These are phyloP conservation scores for Eupithecia abbreviata DNA, from an alignment of 2,888 invertebrate species.

Conservation along the genomic window DNA sequence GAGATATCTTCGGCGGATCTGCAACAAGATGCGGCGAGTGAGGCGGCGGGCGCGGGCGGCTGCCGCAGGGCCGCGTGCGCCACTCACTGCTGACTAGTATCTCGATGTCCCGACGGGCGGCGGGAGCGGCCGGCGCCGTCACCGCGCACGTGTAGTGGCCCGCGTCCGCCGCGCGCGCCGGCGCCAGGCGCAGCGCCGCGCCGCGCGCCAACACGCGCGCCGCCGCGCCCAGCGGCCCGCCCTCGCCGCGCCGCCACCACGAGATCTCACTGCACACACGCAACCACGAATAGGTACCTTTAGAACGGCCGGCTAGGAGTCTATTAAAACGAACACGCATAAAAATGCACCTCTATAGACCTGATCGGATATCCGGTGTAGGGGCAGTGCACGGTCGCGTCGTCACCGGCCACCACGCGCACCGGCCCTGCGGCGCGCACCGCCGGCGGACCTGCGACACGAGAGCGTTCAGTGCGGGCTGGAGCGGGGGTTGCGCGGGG, in stretches of 20 bases:
- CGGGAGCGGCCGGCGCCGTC: constrained; percentile 87
- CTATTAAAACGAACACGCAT: constrained; percentile 55
- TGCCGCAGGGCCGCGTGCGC: too few species aligned
- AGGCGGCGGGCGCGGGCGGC: too few species aligned
- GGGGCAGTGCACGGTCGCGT: constrained; percentile 90
- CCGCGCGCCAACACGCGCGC: constrained; percentile 75
- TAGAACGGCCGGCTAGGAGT: too few species aligned
- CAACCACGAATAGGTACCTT: background rate
- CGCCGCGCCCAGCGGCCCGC: constrained; percentile 62
- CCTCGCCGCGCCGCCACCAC: constrained; percentile 81
- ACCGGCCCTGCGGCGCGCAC: constrained; percentile 80
- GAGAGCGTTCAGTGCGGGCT: background rate
- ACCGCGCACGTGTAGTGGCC: constrained; percentile 91
- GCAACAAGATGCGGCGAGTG: background rate
- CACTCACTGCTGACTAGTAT: constrained; percentile 88
- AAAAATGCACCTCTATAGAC: constrained; percentile 80
- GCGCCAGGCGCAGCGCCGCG: constrained; percentile 64
- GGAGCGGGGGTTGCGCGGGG: constrained; percentile 61
- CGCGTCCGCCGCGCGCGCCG: constrained; percentile 84
- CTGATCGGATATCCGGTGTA: constrained; percentile 94
- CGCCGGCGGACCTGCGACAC: constrained; percentile 86
- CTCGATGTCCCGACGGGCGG: constrained; percentile 86
- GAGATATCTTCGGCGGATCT: constrained; percentile 93
- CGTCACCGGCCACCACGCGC: constrained; percentile 84
- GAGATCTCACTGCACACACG: constrained; percentile 67